These are phyloP conservation scores for Reticulitermes speratus DNA, from an alignment of 1,140 invertebrate species.

Conservation along the genomic window DNA sequence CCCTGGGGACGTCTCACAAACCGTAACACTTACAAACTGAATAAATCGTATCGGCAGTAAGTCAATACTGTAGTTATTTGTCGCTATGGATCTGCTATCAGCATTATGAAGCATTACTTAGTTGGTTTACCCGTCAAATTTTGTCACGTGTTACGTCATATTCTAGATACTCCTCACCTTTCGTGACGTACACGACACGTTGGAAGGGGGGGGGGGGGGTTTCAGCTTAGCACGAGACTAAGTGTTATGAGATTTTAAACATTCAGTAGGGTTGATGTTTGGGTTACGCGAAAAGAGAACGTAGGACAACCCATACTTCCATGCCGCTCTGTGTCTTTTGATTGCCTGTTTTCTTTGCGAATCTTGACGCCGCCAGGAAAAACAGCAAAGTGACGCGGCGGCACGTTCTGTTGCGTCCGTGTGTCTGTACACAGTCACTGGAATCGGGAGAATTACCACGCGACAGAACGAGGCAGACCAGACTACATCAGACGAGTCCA, in stretches of 20 bases:
- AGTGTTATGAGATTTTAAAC: constrained; percentile 19
- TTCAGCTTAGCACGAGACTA: neutral
- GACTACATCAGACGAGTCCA: too few species aligned
- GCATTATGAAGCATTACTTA: neutral
- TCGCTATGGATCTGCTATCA: too few species aligned
- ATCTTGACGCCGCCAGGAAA: neutral
- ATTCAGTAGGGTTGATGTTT: neutral
- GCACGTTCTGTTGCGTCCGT: neutral
- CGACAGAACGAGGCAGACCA: too few species aligned
- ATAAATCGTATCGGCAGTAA: too few species aligned
- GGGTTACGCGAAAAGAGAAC: neutral
- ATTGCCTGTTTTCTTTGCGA: neutral
- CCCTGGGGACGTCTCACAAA: too few species aligned
- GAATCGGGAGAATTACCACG: neutral
- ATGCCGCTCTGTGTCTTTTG: neutral
- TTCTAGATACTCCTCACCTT: neutral
- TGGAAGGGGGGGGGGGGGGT: neutral
- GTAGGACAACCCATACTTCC: neutral
- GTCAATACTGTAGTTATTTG: too few species aligned
- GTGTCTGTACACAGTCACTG: neutral
- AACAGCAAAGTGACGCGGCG: neutral
- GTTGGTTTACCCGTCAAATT: neutral
- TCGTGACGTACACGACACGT: neutral
- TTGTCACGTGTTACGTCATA: neutral
- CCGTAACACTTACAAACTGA: too few species aligned